Evolutionary conservation across 23 tunicate species (phyloP), one percentile per base, ranked within the genome.

Genomic region (Ascidia mentula): DNA sequence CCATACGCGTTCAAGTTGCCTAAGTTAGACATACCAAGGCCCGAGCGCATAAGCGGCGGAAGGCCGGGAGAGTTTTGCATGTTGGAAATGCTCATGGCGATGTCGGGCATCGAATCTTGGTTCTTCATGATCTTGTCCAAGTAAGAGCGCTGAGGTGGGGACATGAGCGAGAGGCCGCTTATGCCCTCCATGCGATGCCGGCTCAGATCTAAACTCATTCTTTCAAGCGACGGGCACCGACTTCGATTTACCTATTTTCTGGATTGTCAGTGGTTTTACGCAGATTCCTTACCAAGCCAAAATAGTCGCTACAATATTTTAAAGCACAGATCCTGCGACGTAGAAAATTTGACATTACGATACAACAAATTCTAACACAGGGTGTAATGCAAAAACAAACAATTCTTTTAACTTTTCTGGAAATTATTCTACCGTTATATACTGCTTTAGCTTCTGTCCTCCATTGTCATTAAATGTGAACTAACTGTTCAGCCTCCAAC

Each of bases 131-230:
- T 42, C 13, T 83, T 40, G 78, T 82, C 82, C 72, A 90, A 53
- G 26, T 83, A 74, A 8, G 83, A 72, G 31, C 87, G 78, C 40
- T 88, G 86, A 31, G 84, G 83, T 32, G 76, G 89, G 31, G 88
- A 82, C 39, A 90, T 82, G 17, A 90, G 61, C 8, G 96, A 85
- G 61, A 89, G 39, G 65, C 95, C 95, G 65, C 89, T 89, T 59
- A 85, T 74, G 80, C 89, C 89, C 45, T 90, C 96, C 83, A 90
- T 87, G 18, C 96, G 84, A 46, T 81, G 87, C 40, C 85, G 60
- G 70, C 90, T 85, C 61, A 90, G 76, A 45, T 90, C 96, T 40
- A 90, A 85, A 77, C 96, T 90, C 96, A 90, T 90, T 18, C 40
- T 60, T 46, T 33, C 15, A 9, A 15, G 15, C 12, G 53, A 12